These are phyloP conservation scores for Scolanthus callimorphus DNA, from an alignment of 92 coral and sea anemone genomes.

Conservation along the genomic window DNA sequence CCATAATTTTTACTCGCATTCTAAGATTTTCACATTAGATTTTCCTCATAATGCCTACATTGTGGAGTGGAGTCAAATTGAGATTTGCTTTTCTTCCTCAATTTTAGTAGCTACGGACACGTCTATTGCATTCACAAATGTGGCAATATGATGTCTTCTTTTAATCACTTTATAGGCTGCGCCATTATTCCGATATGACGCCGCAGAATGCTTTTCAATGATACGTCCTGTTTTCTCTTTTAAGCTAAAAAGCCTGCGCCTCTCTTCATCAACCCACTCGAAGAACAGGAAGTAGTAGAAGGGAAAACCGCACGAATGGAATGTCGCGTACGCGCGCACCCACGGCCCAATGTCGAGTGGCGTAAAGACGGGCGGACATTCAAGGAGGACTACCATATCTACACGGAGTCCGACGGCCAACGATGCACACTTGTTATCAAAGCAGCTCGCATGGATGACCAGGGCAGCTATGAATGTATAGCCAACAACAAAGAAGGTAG, in stretches of 20 bases:
- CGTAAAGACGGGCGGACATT: slow-evolving; percentile 69
- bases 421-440: slow-evolving; percentile 63
- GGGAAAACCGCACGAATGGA: slow-evolving; percentile 67
- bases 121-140: too few relatives aligned
- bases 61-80: too few relatives aligned
- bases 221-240: background rate
- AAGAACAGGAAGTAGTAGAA: slow-evolving; percentile 74
- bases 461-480: slow-evolving; percentile 78
- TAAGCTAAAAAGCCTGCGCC: slow-evolving; percentile 75
- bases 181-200: too few relatives aligned
- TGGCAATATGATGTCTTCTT: too few relatives aligned
- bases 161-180: too few relatives aligned
- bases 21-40: too few relatives aligned
- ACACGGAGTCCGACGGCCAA: slow-evolving; percentile 68
- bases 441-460: slow-evolving; percentile 54
- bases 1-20: too few relatives aligned
- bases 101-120: too few relatives aligned
- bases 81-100: too few relatives aligned
- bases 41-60: too few relatives aligned
- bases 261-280: slow-evolving; percentile 65
- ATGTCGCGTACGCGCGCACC: slow-evolving; percentile 66
- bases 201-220: too few relatives aligned
- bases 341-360: slow-evolving; percentile 82
- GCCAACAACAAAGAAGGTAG: slow-evolving; percentile 87
- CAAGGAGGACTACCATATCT: slow-evolving; percentile 59